Evolutionary conservation across 2,113 vertebrate species (phyloP).

Genomic region (Mobula hypostoma): DNA sequence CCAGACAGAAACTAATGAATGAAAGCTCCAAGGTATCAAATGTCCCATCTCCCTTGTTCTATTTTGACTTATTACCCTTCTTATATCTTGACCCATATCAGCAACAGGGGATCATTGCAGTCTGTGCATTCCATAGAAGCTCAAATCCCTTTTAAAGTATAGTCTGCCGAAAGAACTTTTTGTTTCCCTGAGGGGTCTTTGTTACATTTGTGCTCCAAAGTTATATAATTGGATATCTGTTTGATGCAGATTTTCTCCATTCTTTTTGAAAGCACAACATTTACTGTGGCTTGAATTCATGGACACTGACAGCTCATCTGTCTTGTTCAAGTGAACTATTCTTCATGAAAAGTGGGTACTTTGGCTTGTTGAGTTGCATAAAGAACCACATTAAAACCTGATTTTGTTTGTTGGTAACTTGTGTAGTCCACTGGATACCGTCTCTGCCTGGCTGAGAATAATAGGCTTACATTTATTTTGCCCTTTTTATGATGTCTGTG

Average conservation of each 20-base stretch:
- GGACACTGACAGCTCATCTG: not conserved
- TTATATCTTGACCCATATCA: not conserved
- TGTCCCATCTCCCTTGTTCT: not conserved
- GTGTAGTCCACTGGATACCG: not conserved
- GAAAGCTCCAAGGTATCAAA: not conserved
- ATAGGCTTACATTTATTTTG: too few species aligned
- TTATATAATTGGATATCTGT: not conserved
- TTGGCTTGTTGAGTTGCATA: not conserved
- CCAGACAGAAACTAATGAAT: not conserved
- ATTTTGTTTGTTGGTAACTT: not conserved
- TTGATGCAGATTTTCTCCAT: not conserved
- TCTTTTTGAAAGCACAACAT: not conserved
- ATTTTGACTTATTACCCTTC: not conserved
- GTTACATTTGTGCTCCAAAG: not conserved
- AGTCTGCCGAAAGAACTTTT: not conserved
- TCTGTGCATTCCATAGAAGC: not conserved
- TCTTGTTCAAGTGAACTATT: not conserved
- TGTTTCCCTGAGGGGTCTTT: not conserved
- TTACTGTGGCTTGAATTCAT: not conserved
- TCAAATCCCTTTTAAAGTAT: not conserved
- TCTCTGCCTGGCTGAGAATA: not conserved
- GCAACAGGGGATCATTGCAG: not conserved
- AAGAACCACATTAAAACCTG: not conserved
- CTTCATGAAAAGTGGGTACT: not conserved
- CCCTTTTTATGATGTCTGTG: too few species aligned